phyloP scores from a whole-genome alignment of 2,797 vertebrate genomes.

The Notamacropus eugenii region DNA sequence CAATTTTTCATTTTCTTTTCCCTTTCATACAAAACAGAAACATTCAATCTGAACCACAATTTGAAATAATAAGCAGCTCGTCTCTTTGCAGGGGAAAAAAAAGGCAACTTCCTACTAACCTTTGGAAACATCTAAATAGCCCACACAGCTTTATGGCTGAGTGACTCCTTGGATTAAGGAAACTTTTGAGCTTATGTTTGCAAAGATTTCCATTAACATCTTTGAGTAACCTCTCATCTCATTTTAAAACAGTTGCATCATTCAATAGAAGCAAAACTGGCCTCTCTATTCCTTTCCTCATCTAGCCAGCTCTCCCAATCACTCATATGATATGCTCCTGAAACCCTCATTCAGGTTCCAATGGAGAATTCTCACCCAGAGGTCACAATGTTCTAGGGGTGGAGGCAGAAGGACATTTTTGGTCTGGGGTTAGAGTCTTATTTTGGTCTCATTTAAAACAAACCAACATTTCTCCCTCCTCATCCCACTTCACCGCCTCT shows the following conservation, averaged over 20 bases:
- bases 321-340: not conserved
- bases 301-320: not conserved
- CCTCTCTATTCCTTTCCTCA: not conserved
- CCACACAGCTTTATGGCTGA: conserved; percentile 52
- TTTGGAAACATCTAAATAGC: conserved; percentile 74
- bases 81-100: conserved; percentile 71
- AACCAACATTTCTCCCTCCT: conserved; percentile 54
- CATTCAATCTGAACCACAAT: conserved; percentile 52
- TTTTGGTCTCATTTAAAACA: conserved; percentile 67
- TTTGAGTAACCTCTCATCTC: conserved; percentile 60
- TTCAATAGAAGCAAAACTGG: conserved; percentile 18
- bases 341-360: conserved; percentile 24
- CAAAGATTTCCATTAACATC: conserved; percentile 65
- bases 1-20: conserved; percentile 17
- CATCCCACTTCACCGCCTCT: conserved; percentile 39
- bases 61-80: conserved; percentile 66
- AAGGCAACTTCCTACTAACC: conserved; percentile 64
- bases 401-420: conserved; percentile 30
- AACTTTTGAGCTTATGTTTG: conserved; percentile 58
- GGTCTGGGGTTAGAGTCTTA: conserved; percentile 42
- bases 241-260: conserved; percentile 58
- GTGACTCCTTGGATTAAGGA: conserved; percentile 62
- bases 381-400: conserved; percentile 3
- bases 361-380: not conserved
- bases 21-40: conserved; percentile 47